Evolutionary conservation across 2,888 invertebrate species (phyloP).

Genomic region (Congeria kusceri): DNA sequence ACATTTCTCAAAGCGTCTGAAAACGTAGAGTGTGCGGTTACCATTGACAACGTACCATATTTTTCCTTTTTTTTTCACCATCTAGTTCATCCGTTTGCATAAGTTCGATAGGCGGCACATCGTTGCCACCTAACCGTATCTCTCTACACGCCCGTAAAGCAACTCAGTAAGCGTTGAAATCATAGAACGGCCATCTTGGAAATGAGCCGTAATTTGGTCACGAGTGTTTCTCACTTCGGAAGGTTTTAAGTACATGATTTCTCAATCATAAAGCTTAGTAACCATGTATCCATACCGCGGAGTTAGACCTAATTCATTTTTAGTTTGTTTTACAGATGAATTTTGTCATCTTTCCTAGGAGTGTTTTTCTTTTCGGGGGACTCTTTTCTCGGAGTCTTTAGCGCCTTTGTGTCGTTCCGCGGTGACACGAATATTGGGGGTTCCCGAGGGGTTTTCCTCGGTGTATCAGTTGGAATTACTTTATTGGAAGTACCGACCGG

Average conservation of each 20-base stretch:
- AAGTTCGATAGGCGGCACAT: constrained; percentile 59
- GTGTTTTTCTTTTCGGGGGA: constrained; percentile 8
- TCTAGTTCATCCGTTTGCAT: constrained; percentile 55
- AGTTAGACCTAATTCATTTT: constrained; percentile 50
- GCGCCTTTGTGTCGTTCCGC: constrained; percentile 33
- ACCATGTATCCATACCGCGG: constrained; percentile 63
- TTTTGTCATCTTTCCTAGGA: constrained; percentile 14
- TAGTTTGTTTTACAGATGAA: constrained; percentile 13
- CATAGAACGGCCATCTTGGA: constrained; percentile 55
- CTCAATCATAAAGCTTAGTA: constrained; percentile 52
- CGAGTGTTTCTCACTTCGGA: constrained; percentile 60
- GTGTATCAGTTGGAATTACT: constrained; percentile 54
- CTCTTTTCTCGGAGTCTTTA: constrained; percentile 1
- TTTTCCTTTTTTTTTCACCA: constrained; percentile 33
- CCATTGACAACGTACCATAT: constrained; percentile 64
- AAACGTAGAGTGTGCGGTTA: constrained; percentile 58
- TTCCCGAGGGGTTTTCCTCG: constrained; percentile 50
- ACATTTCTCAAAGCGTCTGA: constrained; percentile 51
- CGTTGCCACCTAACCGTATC: constrained; percentile 53
- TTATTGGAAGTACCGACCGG: constrained; percentile 54
- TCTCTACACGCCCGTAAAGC: no score
- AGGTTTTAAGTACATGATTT: constrained; percentile 58
- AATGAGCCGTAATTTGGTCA: constrained; percentile 62
- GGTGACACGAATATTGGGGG: constrained; percentile 42
- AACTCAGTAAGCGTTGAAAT: constrained; percentile 53